These are phyloP conservation scores for Hylyphantes graminicola DNA, from an alignment of 1,140 invertebrate species.

Conservation along the genomic window DNA sequence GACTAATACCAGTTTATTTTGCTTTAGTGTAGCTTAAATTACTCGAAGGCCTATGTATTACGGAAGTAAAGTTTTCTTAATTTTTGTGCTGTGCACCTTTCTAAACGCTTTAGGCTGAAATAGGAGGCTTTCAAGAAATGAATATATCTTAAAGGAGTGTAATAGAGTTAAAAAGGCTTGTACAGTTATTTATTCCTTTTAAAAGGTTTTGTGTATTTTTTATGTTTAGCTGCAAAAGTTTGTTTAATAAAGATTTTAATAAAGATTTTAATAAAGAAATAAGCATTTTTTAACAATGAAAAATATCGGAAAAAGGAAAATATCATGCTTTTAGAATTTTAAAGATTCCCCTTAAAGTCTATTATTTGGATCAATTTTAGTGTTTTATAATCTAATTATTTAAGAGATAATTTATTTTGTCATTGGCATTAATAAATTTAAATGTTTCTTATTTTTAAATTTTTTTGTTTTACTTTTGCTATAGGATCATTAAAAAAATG, in stretches of 20 bases:
- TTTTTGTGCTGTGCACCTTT: background rate
- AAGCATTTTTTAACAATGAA: no score
- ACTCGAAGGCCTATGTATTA: conserved; percentile 45
- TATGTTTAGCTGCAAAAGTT: no score
- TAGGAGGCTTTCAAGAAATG: conserved; percentile 20
- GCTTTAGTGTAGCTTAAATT: conserved; percentile 43
- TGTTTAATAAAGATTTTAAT: no score
- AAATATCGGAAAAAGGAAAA: no score
- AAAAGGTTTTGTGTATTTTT: background rate
- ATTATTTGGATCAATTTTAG: background rate
- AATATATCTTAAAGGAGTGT: conserved; percentile 16
- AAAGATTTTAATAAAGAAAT: no score
- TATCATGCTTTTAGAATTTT: no score
- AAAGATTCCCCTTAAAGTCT: background rate
- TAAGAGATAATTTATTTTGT: background rate
- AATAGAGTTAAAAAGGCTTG: background rate
- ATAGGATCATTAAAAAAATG: no score
- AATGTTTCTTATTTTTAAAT: no score
- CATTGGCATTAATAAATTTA: background rate
- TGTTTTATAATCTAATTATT: background rate
- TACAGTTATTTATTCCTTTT: conserved; percentile 1
- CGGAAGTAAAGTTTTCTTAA: conserved; percentile 26
- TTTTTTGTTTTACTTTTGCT: no score
- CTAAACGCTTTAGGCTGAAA: conserved; percentile 13
- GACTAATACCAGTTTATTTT: conserved; percentile 50